Percentiles rank a stretch among this genome's conserved stretches.
Conservation (phyloP, 2,888 invertebrate species). For the Cordilura impudica region DNA sequence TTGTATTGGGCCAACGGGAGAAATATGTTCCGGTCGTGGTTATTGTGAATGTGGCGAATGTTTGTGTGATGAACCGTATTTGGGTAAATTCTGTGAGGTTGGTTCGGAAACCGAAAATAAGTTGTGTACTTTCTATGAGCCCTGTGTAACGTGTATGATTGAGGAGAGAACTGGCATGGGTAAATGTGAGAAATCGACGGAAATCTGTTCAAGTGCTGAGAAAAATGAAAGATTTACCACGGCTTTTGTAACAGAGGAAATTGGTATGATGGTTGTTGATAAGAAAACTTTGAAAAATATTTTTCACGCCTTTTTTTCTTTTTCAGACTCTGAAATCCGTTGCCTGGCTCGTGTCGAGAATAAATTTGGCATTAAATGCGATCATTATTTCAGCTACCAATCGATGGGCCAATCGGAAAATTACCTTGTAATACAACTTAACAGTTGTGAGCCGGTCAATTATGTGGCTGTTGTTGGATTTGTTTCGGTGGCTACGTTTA, state of each 20-base stretch:
- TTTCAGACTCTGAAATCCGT: slow-evolving; percentile 64
- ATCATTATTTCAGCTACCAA: slow-evolving; percentile 73
- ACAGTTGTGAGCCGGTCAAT: slow-evolving; percentile 69
- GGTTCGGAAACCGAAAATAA: slow-evolving; percentile 72
- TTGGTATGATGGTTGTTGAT: slow-evolving; percentile 60
- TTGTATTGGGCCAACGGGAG: slow-evolving; percentile 80
- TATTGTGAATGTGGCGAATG: slow-evolving; percentile 85
- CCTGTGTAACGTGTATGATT: slow-evolving; percentile 75
- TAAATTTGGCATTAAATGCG: slow-evolving; percentile 71
- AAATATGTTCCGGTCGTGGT: slow-evolving; percentile 86
- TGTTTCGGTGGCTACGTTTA: slow-evolving; percentile 78
- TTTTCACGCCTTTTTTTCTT: no score
- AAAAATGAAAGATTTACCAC: slow-evolving; percentile 68
- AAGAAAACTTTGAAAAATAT: not conserved
- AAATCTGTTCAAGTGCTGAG: slow-evolving; percentile 70
- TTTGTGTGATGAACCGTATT: slow-evolving; percentile 69
- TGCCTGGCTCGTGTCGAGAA: slow-evolving; percentile 73
- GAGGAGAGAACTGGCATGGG: slow-evolving; percentile 67
- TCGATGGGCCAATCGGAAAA: slow-evolving; percentile 66
- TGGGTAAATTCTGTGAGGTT: slow-evolving; percentile 75
- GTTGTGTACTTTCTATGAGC: slow-evolving; percentile 74
- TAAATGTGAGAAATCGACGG: slow-evolving; percentile 68
- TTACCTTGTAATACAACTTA: slow-evolving; percentile 69
- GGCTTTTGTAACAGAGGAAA: slow-evolving; percentile 68
- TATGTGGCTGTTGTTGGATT: slow-evolving; percentile 68